Percentiles rank a stretch among this genome's conserved stretches.
phyloP scores from a whole-genome alignment of 2,888 invertebrate species.

The Prosopocoilus inquinatus region DNA sequence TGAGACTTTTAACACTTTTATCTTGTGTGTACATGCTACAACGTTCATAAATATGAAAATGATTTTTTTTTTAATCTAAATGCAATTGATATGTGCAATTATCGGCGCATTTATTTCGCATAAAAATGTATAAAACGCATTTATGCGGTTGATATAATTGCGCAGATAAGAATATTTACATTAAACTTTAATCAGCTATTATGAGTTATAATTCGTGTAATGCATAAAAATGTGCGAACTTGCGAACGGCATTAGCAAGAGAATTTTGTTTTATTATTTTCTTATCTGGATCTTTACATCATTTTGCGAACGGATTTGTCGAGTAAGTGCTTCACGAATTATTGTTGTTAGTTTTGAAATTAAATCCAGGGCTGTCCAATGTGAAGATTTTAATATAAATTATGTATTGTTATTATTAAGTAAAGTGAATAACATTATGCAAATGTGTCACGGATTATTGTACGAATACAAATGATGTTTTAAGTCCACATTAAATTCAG shows the following conservation, averaged over 20 bases:
- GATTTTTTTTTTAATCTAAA: background rate
- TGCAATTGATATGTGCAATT: background rate
- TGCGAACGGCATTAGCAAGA: constrained; percentile 5
- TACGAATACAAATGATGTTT: background rate
- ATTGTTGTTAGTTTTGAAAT: background rate
- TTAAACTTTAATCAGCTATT: constrained; percentile 11
- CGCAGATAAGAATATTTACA: constrained; percentile 9
- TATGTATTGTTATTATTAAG: background rate
- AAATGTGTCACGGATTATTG: background rate
- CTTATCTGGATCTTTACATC: background rate
- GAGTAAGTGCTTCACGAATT: background rate
- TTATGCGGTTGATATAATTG: constrained; percentile 6
- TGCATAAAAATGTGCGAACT: constrained; percentile 8
- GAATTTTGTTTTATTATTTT: constrained; percentile 2
- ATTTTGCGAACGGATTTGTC: constrained; percentile 2
- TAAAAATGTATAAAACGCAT: constrained; percentile 1
- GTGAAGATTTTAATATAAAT: background rate
- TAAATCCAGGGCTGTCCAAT: constrained; percentile 2
- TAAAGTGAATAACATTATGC: background rate
- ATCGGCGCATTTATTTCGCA: background rate
- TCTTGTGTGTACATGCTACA: too few species aligned
- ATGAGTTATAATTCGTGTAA: constrained; percentile 11
- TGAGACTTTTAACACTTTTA: too few species aligned
- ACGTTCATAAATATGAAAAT: too few species aligned
- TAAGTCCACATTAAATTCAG: background rate